Percentiles rank a stretch among this genome's conserved stretches.
phyloP scores from a whole-genome alignment of 2,113 vertebrate genomes.

The Alethe castanea region DNA sequence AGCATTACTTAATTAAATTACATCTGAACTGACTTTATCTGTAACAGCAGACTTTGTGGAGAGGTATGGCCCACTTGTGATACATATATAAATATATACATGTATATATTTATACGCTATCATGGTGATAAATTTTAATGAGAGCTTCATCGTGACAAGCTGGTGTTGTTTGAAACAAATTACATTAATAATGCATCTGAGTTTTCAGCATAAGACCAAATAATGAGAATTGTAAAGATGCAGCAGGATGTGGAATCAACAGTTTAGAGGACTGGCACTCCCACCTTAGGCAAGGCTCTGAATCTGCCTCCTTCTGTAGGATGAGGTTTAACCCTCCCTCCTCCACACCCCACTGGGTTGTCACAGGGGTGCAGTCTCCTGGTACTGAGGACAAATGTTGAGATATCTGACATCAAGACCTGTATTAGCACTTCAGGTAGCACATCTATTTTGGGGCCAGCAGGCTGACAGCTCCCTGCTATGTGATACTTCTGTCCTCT shows the following conservation, averaged over 20 bases:
- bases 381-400: background rate
- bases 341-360: background rate
- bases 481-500: background rate
- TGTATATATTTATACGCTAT: background rate
- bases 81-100: background rate
- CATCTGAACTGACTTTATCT: background rate
- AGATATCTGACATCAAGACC: background rate
- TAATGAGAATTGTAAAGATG: background rate
- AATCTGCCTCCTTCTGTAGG: background rate
- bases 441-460: background rate
- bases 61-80: background rate
- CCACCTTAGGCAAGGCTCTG: background rate
- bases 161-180: background rate
- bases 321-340: background rate
- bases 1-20: background rate
- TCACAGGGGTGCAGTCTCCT: background rate
- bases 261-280: background rate
- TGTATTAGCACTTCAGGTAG: background rate
- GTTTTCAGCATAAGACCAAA: conserved; percentile 2
- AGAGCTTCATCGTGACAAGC: background rate
- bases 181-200: background rate
- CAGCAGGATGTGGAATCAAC: background rate
- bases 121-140: conserved; percentile 15
- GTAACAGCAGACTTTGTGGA: background rate
- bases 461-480: background rate